Conservation (phyloP, 2,888 invertebrate genomes). For the Metalampra italica region DNA sequence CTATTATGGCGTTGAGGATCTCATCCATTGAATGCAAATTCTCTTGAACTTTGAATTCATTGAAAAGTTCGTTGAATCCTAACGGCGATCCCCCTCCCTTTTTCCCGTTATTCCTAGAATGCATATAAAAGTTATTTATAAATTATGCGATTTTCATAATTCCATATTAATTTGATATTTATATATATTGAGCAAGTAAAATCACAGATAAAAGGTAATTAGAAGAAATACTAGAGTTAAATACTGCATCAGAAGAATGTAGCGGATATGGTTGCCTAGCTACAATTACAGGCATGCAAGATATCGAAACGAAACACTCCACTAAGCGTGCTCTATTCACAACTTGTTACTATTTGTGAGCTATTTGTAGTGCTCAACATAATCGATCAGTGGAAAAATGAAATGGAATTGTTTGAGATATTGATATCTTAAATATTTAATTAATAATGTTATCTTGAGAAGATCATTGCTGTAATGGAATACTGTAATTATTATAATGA, state of each 20-base stretch:
- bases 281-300: slow-evolving; percentile 62
- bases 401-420: slow-evolving; percentile 30
- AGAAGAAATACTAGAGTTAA: slow-evolving; percentile 4
- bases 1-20: slow-evolving; percentile 91
- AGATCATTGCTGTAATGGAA: slow-evolving; percentile 38
- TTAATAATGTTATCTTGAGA: slow-evolving; percentile 10
- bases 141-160: not conserved
- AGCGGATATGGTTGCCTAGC: slow-evolving; percentile 59
- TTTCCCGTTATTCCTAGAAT: slow-evolving; percentile 80
- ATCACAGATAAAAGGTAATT: slow-evolving; percentile 2
- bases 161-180: not conserved
- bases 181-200: not conserved
- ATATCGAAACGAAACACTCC: slow-evolving; percentile 49
- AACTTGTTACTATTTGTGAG: slow-evolving; percentile 36
- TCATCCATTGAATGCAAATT: slow-evolving; percentile 93
- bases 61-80: slow-evolving; percentile 92
- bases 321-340: slow-evolving; percentile 51
- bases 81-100: slow-evolving; percentile 87
- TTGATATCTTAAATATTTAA: slow-evolving; percentile 28
- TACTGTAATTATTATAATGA: not conserved
- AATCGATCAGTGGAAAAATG: slow-evolving; percentile 40
- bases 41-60: slow-evolving; percentile 92
- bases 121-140: slow-evolving; percentile 8
- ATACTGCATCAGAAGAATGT: slow-evolving; percentile 48
- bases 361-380: slow-evolving; percentile 37